Base-by-base conservation (phyloP, 2,888 invertebrate species). In the Scrobipalpa costella region DNA sequence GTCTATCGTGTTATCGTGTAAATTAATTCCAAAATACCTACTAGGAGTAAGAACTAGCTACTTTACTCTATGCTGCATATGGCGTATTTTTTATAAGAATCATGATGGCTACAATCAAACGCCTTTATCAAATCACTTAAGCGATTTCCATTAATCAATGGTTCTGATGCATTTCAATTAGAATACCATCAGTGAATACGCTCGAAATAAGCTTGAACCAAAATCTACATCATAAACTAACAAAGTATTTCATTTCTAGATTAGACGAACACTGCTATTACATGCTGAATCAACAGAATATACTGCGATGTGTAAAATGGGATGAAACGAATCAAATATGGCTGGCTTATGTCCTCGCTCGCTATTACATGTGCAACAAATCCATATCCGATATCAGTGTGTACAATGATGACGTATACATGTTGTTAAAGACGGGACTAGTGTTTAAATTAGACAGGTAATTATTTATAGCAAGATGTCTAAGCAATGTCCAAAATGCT, bases 371-470 rank as follows among this genome's bases (percentile, higher is more conserved):
- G 13, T 64, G 62, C 59, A 47, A 17, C 0, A n/a, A 64, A 0
- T 68, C 71, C n/a, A 66, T 69, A 38, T 36, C 64, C 7, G 67
- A 67, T 13, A 67, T 81, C 17, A 68, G 71, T 47, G 64, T 78
- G 0, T 69, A 66, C 15, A 63, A 71, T 7, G 64, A 69, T 0
- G 68, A 73, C 7, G 66, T 83, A 2, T 79, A 71, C 33, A 34
- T 81, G n/a, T 33, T 81, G 27, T 68, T 75, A 0, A 72, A 71
- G 44, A 73, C 68, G 34, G 83, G 85, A 1, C 63, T 67, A 11
- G 59, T 81, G 38, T 52, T 66, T 38, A 44, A 38, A 17, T 40
- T 70, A 15, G 63, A 60, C 11, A 64, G 69, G 55, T 55, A 49
- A 0, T 9, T 44, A 7, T 11, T 3, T 11, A 7, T 34, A 34